Conservation (phyloP, 1,140 invertebrate genomes). For the Nasonia longicornis region DNA sequence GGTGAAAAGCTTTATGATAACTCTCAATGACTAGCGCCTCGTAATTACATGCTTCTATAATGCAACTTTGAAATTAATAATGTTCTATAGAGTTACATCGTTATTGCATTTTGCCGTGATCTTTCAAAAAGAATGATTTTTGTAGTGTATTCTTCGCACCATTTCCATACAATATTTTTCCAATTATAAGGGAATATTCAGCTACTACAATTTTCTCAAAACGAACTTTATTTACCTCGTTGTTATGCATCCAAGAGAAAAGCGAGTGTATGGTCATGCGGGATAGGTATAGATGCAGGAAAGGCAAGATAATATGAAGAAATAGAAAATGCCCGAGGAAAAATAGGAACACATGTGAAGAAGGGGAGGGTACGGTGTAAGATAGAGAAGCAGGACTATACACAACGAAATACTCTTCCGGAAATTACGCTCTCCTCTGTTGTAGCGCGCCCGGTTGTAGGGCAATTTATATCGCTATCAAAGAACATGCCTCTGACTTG, state of each 20-base stretch:
- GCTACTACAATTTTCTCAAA: too few species aligned
- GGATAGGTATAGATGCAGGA: too few species aligned
- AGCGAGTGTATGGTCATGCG: too few species aligned
- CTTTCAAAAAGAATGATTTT: too few species aligned
- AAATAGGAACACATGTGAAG: neutral
- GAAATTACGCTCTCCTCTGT: conserved; percentile 19
- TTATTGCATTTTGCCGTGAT: too few species aligned
- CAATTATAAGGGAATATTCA: too few species aligned
- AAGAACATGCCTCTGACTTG: neutral
- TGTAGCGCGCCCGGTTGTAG: neutral
- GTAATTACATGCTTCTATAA: neutral
- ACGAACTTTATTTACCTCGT: too few species aligned
- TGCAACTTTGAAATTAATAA: neutral
- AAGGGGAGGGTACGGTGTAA: neutral
- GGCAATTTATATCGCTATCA: neutral
- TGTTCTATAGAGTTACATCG: too few species aligned
- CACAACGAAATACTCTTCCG: conserved; percentile 1
- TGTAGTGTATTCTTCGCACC: too few species aligned
- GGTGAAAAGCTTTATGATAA: neutral
- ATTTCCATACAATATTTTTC: too few species aligned
- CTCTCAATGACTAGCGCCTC: neutral
- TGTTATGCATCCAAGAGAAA: too few species aligned
- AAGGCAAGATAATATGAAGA: neutral
- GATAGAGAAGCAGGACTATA: neutral
- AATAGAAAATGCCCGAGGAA: neutral